Conservation (phyloP, 2,797 vertebrate species). For the Pogoniulus pusillus region DNA sequence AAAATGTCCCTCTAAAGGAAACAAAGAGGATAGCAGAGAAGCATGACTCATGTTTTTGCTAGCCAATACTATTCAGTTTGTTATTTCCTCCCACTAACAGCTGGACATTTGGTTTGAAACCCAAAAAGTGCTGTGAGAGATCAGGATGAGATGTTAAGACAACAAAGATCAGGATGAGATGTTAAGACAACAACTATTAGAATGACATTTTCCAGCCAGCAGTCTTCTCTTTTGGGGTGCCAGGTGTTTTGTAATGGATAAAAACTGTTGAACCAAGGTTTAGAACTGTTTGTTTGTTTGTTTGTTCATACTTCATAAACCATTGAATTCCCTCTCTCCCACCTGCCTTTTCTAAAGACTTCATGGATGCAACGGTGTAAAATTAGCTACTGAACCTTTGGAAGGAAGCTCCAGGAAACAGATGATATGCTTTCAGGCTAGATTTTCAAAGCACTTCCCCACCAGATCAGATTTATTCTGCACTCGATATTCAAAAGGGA, state of each 20-base stretch:
- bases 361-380: not conserved
- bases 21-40: not conserved
- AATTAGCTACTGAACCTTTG: slow-evolving; percentile 43
- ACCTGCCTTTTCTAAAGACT: slow-evolving; percentile 17
- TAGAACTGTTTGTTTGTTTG: not conserved
- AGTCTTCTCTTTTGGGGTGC: not conserved
- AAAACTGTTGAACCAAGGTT: not conserved
- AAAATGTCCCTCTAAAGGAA: not conserved
- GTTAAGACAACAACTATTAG: not conserved
- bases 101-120: not conserved
- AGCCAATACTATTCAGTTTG: not conserved
- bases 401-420: slow-evolving; percentile 63
- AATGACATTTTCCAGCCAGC: not conserved
- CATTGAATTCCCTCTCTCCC: not conserved
- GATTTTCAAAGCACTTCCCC: slow-evolving; percentile 54
- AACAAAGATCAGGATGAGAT: not conserved
- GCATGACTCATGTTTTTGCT: not conserved
- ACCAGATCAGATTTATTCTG: slow-evolving; percentile 58
- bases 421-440: slow-evolving; percentile 53
- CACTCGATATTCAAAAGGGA: slow-evolving; percentile 55
- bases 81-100: not conserved
- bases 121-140: not conserved
- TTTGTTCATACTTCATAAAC: not conserved
- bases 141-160: not conserved
- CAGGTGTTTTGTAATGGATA: not conserved